phyloP scores from a whole-genome alignment of 2,113 vertebrate species.

The Sapayoa aenigma region DNA sequence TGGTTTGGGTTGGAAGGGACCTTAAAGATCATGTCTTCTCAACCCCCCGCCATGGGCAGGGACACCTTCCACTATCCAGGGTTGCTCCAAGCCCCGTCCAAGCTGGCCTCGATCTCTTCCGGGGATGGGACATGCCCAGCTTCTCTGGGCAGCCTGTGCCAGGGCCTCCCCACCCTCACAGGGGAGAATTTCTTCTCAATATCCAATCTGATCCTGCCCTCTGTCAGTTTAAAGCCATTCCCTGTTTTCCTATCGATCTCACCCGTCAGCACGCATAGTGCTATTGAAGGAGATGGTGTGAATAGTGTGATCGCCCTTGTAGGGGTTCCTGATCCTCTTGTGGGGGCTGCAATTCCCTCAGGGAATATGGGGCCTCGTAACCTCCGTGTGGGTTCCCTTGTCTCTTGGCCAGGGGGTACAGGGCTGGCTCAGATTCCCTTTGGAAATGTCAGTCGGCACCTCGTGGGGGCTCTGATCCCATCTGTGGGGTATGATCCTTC shows the following conservation, averaged over 20 bases:
- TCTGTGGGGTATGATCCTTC: rapidly evolving
- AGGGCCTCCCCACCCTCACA: background rate
- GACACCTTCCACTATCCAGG: rapidly evolving
- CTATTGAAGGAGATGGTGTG: rapidly evolving
- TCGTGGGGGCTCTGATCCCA: background rate
- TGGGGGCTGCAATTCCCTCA: rapidly evolving
- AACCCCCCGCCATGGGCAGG: background rate
- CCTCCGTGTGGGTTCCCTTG: rapidly evolving
- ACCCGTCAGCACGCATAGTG: rapidly evolving
- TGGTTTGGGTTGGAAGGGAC: background rate
- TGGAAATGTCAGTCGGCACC: background rate
- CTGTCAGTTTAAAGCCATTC: background rate
- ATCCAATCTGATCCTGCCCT: rapidly evolving
- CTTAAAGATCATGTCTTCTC: background rate
- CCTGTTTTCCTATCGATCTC: background rate
- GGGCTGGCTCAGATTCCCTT: background rate
- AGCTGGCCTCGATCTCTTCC: background rate
- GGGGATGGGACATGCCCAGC: background rate
- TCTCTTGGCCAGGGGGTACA: rapidly evolving
- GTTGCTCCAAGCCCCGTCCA: rapidly evolving
- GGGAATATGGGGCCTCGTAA: rapidly evolving
- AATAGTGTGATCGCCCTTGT: rapidly evolving
- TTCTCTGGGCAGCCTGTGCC: background rate
- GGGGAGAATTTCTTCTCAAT: background rate
- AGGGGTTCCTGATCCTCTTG: rapidly evolving